Conservation (phyloP, 2,888 invertebrate species). For the Leptopilina myrica region DNA sequence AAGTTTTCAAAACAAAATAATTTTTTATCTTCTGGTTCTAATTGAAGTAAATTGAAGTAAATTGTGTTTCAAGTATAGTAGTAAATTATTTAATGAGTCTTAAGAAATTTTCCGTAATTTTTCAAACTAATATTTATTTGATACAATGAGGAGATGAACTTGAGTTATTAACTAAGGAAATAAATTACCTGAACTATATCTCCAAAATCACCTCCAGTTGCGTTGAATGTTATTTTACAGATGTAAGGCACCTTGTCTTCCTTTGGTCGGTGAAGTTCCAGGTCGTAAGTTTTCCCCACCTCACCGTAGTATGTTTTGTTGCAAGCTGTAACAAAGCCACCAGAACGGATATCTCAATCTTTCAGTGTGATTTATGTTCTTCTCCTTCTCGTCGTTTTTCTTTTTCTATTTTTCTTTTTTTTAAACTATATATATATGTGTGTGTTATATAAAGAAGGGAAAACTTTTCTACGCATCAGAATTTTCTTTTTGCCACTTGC, state of each 20-base stretch:
- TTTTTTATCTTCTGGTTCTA: too few relatives aligned
- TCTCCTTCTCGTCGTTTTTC: conserved; percentile 6
- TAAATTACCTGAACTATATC: conserved; percentile 88
- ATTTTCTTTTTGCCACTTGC: background rate
- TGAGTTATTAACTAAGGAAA: background rate
- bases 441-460: background rate
- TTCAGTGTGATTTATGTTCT: conserved; percentile 54
- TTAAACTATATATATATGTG: too few relatives aligned
- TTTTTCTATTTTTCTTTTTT: conserved; percentile 17
- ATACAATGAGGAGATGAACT: too few relatives aligned
- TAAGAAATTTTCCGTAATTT: too few relatives aligned
- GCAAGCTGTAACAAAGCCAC: conserved; percentile 83
- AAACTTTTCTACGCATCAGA: conserved; percentile 26
- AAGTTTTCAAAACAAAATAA: too few relatives aligned
- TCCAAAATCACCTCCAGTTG: conserved; percentile 89
- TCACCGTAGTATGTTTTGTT: conserved; percentile 95
- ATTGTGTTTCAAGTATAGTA: too few relatives aligned
- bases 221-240: conserved; percentile 91
- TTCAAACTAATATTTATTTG: too few relatives aligned
- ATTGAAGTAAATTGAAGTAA: too few relatives aligned
- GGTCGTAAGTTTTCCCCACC: conserved; percentile 89
- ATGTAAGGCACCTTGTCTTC: conserved; percentile 92
- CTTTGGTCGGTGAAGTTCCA: conserved; percentile 90
- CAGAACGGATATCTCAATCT: conserved; percentile 54
- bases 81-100: too few relatives aligned